phyloP scores from a whole-genome alignment of 2,797 vertebrate genomes.

The Myotis myotis region DNA sequence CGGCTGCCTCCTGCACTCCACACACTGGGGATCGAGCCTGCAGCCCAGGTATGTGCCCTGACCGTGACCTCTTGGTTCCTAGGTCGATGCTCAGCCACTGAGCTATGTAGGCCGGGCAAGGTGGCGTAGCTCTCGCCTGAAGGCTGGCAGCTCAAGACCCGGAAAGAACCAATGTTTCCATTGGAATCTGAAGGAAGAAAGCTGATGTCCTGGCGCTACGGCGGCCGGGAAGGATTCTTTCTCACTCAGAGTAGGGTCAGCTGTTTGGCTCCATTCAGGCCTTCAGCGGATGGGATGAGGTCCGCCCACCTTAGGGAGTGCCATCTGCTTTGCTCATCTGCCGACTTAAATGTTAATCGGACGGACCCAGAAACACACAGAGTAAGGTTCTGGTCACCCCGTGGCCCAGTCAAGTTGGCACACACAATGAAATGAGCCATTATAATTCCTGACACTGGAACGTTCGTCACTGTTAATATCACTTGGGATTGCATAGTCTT shows the following conservation, averaged over 20 bases:
- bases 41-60: too few species aligned
- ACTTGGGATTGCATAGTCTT: neutral
- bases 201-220: too few species aligned
- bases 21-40: too few species aligned
- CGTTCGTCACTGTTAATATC: neutral
- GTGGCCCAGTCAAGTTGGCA: neutral
- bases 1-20: too few species aligned
- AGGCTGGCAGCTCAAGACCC: neutral
- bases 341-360: neutral
- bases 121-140: neutral
- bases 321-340: neutral
- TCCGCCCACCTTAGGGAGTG: neutral
- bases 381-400: neutral
- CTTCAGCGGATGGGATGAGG: neutral
- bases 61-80: too few species aligned
- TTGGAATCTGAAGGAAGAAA: neutral
- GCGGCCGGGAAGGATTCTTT: neutral
- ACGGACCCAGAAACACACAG: neutral
- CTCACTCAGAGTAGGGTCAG: neutral
- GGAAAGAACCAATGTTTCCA: neutral
- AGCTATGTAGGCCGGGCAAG: too few species aligned
- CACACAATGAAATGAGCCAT: neutral
- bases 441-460: neutral
- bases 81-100: too few species aligned
- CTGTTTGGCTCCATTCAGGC: neutral